Evolutionary conservation across 2,113 vertebrate genomes (phyloP), one percentile per base, ranked within the genome.

Genomic region (Triplophysa tibetana): DNA sequence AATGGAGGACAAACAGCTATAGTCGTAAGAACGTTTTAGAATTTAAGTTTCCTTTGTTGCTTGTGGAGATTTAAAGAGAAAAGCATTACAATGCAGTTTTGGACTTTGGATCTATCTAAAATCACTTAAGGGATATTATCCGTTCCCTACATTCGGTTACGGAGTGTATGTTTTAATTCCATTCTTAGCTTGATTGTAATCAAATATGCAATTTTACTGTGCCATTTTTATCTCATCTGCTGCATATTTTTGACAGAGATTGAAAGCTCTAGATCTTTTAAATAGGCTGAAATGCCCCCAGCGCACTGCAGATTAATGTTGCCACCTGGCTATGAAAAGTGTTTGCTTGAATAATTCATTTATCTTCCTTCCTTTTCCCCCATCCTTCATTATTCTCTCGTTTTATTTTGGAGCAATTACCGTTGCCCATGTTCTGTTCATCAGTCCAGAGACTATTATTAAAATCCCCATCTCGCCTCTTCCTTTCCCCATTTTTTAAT

Each of bases 241-340:
- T 26, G 54, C 56, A 21, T 73, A 11, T 52, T 52, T 1, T 33
- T 69, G 79, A 79, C 83, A 84, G 65, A 81, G 83, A 84, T 63
- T 62, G 70, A 84, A 67, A 79, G 68, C 83, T 84, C 76, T 63
- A 77, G 70, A 84, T 84, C 68, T 54, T 78, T 84, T 84, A 84
- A 70, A 70, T 50, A 50, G 69, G 75, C 23, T 75, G 79, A 48
- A 81, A 64, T 17, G 54, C 54, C 74, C 66, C 74, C 26, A 54
- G 64, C 60, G 64, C 58, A 33, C 33, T 60, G 23, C 69, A 81
- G 79, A 84, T 84, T 84, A 84, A 84, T 84, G 70, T 73, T 50
- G 72, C 76, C 79, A 78, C 79, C 75, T 81, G 79, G 33, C 79
- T 75, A 77, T 70, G 75, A 81, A 81, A 81, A 48, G 48, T 78